Percentiles rank a stretch among this genome's conserved stretches.
Evolutionary conservation across 2,113 vertebrate genomes (phyloP).

Genomic region (Phrynocephalus versicolor): DNA sequence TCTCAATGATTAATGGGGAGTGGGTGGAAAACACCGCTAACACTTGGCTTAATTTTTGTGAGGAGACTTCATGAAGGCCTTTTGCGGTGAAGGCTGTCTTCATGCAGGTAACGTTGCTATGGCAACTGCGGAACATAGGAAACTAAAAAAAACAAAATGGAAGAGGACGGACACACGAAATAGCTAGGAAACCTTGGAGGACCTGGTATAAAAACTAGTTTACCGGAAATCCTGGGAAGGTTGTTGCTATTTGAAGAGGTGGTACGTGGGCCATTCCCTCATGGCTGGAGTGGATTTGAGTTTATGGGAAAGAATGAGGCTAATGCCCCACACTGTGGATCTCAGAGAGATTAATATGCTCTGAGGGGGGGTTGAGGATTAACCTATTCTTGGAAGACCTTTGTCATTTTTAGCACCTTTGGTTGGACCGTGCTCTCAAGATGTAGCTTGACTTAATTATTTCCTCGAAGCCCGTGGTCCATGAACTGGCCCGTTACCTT

Average conservation of each 20-base stretch:
- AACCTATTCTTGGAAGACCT: background rate
- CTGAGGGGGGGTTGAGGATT: background rate
- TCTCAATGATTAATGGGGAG: background rate
- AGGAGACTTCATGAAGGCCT: background rate
- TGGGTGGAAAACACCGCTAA: too few relatives aligned
- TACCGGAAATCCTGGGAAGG: background rate
- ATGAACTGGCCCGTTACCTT: too few relatives aligned
- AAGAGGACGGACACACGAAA: background rate
- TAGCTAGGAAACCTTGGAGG: background rate
- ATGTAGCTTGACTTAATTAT: background rate
- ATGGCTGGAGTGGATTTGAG: background rate
- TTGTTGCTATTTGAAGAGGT: background rate
- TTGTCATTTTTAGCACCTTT: background rate
- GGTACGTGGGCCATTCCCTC: background rate
- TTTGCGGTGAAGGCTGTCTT: too few relatives aligned
- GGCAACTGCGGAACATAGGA: background rate
- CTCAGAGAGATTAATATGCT: background rate
- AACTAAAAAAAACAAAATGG: background rate
- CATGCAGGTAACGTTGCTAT: background rate
- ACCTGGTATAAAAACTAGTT: background rate
- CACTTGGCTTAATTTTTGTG: too few relatives aligned
- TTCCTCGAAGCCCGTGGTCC: background rate
- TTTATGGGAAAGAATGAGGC: conserved; percentile 5
- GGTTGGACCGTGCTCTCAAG: background rate
- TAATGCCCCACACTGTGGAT: background rate